Base-by-base conservation (phyloP, 2,113 vertebrate species). In the Apistogramma diplotaenia region DNA sequence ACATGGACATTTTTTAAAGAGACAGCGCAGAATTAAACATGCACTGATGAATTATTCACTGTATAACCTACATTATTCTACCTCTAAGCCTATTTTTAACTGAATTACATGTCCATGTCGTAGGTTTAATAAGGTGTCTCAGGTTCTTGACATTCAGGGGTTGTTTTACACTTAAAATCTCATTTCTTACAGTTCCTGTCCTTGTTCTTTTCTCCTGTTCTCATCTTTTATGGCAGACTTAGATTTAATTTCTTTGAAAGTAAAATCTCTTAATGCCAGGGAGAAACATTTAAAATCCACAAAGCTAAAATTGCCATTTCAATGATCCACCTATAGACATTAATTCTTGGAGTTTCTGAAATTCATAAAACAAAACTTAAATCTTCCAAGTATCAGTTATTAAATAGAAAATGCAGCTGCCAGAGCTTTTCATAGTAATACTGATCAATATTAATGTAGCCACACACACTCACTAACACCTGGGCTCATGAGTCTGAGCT, bases 31-130 rank as follows among this genome's bases (percentile, higher is more conserved):
- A 33, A 33, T 7, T 7, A 33, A 33, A 33, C 6, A 1, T 33
- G 31, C 31, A 8, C 31, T 33, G 31, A 33, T 31, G 25, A 29
- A 31, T 31, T 15, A 10, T 18, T 58, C 25, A 31, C 56, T 58
- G 56, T 58, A 58, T 1, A 58, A 29, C 27, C 15, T 31, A 58
- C 56, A 0, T 60, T 35, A 1, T 60, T 21, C 31, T 35, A 11
- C 31, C 10, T 60, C 19, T 35, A 60, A 10, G 58, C 58, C 58
- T 60, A 5, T 60, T 35, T 60, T 35, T 35, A 18, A 0, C 11
- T 5, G 0, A 0, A 1, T 60, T 33, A 4, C 18, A n/a, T 19
- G 1, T 60, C 58, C 8, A 19, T 10, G 4, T 60, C 31, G 13
- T 31, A 60, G 2, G 31, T 21, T 60, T 35, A 60, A 60, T 60